phyloP scores from a whole-genome alignment of 2,888 invertebrate species.

The Perithous albicinctus region DNA sequence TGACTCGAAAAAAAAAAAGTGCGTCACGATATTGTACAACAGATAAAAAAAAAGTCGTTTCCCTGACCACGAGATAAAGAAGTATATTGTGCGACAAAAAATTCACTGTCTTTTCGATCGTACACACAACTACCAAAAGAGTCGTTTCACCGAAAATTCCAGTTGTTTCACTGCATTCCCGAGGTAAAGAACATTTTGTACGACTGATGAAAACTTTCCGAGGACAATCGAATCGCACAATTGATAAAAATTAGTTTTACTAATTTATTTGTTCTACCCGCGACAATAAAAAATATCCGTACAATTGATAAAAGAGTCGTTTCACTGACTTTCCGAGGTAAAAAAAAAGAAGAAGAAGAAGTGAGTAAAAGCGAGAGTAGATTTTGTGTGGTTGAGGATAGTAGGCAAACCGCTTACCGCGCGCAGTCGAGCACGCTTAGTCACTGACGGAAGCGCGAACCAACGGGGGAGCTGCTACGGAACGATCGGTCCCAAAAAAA shows the following conservation, averaged over 20 bases:
- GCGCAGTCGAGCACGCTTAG: conserved; percentile 58
- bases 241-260: too few relatives aligned
- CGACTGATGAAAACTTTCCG: too few relatives aligned
- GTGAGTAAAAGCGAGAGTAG: conserved; percentile 5
- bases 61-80: background rate
- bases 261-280: too few relatives aligned
- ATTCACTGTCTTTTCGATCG: too few relatives aligned
- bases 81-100: too few relatives aligned
- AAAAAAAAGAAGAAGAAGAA: background rate
- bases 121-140: too few relatives aligned
- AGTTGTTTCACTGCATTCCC: too few relatives aligned
- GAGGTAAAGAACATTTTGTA: too few relatives aligned
- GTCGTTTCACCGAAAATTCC: too few relatives aligned
- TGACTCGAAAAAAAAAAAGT: background rate
- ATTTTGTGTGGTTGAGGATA: background rate
- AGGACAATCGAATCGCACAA: too few relatives aligned
- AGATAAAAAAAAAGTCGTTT: background rate
- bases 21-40: background rate
- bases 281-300: too few relatives aligned
- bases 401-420: conserved; percentile 54
- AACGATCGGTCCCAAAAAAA: conserved; percentile 43
- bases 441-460: conserved; percentile 58
- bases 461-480: conserved; percentile 14
- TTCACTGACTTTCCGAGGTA: background rate
- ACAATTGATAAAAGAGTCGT: too few relatives aligned